These are phyloP conservation scores for Pitangus sulphuratus DNA, from an alignment of 2,797 vertebrate species.

Conservation along the genomic window DNA sequence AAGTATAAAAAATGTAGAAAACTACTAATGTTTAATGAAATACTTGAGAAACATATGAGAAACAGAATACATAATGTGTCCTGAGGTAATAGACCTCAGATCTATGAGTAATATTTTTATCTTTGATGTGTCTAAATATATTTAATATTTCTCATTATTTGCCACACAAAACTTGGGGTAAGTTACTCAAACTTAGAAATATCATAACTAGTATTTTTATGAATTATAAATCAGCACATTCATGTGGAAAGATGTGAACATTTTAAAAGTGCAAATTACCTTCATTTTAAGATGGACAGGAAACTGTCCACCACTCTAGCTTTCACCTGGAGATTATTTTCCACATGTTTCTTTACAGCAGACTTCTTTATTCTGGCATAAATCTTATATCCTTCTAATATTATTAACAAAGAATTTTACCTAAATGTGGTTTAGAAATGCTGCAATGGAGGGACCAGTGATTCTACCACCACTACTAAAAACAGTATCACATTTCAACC, in stretches of 20 bases:
- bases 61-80: slow-evolving; percentile 17
- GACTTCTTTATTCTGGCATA: not conserved
- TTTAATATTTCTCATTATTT: not conserved
- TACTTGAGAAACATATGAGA: not conserved
- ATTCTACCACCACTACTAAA: not conserved
- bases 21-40: slow-evolving; percentile 10
- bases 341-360: not conserved
- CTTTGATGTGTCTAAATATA: slow-evolving; percentile 30
- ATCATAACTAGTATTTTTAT: not conserved
- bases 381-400: not conserved
- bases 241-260: not conserved
- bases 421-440: not conserved
- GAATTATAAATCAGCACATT: not conserved
- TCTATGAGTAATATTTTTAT: slow-evolving; percentile 4
- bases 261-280: not conserved
- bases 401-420: not conserved
- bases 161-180: not conserved
- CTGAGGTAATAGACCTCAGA: not conserved
- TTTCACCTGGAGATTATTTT: not conserved
- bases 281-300: not conserved
- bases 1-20: not conserved
- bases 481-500: not conserved
- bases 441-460: not conserved
- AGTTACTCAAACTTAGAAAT: not conserved
- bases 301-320: not conserved